Conservation (phyloP, 53 echinoderm and acorn worm species). For the Luidia sarsii region DNA sequence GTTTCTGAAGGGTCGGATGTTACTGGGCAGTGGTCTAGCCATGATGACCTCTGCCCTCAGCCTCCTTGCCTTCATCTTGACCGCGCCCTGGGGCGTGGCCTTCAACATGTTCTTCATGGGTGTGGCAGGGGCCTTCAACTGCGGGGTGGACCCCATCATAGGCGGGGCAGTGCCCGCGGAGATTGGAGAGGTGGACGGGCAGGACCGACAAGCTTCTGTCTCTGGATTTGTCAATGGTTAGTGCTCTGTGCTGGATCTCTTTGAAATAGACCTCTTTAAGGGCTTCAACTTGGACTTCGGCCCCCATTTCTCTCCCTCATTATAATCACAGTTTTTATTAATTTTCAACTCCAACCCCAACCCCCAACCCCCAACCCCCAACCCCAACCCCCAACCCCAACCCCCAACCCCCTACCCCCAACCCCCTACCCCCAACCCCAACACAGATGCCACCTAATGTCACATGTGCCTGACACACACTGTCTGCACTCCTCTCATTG, state of each 20-base stretch:
- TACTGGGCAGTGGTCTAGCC: conserved; percentile 51
- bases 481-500: neutral
- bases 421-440: too few relatives aligned
- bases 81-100: conserved; percentile 35
- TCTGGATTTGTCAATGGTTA: conserved; percentile 84
- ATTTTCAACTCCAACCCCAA: too few relatives aligned
- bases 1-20: conserved; percentile 38
- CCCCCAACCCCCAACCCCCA: too few relatives aligned
- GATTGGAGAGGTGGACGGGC: conserved; percentile 54
- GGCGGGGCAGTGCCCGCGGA: conserved; percentile 63
- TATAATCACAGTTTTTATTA: too few relatives aligned
- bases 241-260: too few relatives aligned
- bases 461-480: too few relatives aligned
- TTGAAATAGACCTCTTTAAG: too few relatives aligned
- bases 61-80: conserved; percentile 66
- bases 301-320: too few relatives aligned
- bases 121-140: conserved; percentile 69
- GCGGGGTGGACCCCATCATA: conserved; percentile 83
- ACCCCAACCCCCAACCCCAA: too few relatives aligned
- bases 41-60: conserved; percentile 64
- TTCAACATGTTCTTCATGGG: conserved; percentile 69
- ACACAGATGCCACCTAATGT: too few relatives aligned
- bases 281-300: too few relatives aligned
- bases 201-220: conserved; percentile 65
- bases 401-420: too few relatives aligned